Evolutionary conservation across 2,888 invertebrate genomes (phyloP), one percentile per base, ranked within the genome.

Genomic region (Glaucopsyche alexis): DNA sequence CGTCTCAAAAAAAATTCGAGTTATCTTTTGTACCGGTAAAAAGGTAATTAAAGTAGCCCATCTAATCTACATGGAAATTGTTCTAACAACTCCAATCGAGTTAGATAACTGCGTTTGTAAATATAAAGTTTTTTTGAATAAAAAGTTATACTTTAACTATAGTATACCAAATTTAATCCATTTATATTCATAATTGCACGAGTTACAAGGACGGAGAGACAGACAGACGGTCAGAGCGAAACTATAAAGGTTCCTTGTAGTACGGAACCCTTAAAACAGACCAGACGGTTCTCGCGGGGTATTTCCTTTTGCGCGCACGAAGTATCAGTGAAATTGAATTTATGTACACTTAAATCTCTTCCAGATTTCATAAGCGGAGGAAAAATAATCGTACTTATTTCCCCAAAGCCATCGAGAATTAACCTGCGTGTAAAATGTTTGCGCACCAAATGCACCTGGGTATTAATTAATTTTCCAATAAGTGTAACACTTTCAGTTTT

Each of bases 391-490:
- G 3, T 29, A 29, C 29, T 29, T 29, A 29, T 29, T 29, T 29
- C 16, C 52, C 16, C 2, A 52, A 9, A 7, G 16, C 52, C n/a
- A 42, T 42, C 42, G 7, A 42, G 42, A 42, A 16, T 16, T 16
- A 52, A 52, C 16, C 16, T 52, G 52, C 1, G 29, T 16, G 16
- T 50, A 19, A 19, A 42, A 42, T 42, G 7, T 42, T 42, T 7
- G 42, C 19, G 19, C 55, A 55, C 19, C 55, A 55, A 55, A 19
- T 19, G 55, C 52, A 52, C 55, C 55, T 55, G 19, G 11, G 19
- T 55, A 19, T 11, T 55, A 55, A 55, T 55, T 55, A 55, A 19
- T 55, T 55, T 55, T 55, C 55, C 55, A 19, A 55, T 55, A 55
- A 52, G 52, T 52, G 52, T 52, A 16, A 11, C 55, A 55, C 19